Evolutionary conservation across 2,888 invertebrate species (phyloP).

Genomic region (Cyclophora punctaria): DNA sequence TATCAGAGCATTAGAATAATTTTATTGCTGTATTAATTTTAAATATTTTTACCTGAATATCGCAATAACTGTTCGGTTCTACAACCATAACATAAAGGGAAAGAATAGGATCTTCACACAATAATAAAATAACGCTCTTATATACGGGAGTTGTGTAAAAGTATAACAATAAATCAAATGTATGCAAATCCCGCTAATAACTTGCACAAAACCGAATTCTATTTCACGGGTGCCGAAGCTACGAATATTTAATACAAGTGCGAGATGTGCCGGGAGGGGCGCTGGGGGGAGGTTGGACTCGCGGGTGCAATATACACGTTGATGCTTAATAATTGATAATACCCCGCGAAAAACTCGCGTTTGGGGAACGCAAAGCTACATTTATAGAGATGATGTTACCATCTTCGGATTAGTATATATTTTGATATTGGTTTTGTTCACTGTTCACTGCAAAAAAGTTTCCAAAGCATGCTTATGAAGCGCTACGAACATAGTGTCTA

Average conservation of each 20-base stretch:
- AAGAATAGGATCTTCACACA: too few species aligned
- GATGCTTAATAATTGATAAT: conserved; percentile 77
- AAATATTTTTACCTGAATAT: too few species aligned
- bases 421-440: too few species aligned
- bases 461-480: too few species aligned
- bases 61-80: too few species aligned
- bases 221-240: conserved; percentile 69
- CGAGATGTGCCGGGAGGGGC: conserved; percentile 54
- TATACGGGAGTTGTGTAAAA: conserved; percentile 13
- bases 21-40: too few species aligned
- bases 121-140: too few species aligned
- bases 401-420: not conserved
- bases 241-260: conserved; percentile 71
- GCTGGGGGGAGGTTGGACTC: conserved; percentile 54
- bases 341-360: conserved; percentile 70
- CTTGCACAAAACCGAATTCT: conserved; percentile 74
- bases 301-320: conserved; percentile 73
- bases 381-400: conserved; percentile 41
- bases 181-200: conserved; percentile 73
- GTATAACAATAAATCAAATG: conserved; percentile 70
- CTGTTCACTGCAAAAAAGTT: too few species aligned
- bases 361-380: conserved; percentile 33
- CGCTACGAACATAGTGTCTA: too few species aligned
- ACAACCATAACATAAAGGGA: too few species aligned
- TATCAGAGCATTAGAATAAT: too few species aligned